Evolutionary conservation across 2,113 vertebrate genomes (phyloP).

Genomic region (Tympanuchus pallidicinctus): DNA sequence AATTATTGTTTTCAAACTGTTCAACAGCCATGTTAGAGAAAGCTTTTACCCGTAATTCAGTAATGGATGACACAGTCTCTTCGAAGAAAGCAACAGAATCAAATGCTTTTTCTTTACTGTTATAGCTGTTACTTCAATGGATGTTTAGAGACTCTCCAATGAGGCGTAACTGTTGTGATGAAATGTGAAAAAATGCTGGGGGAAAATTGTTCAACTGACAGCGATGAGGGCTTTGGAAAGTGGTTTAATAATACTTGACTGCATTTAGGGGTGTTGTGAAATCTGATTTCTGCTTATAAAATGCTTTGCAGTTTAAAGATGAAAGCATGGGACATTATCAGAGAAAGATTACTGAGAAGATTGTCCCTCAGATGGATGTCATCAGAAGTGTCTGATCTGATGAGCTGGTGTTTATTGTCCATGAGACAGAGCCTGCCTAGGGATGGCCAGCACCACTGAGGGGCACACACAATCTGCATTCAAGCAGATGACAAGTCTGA

Average conservation of each 20-base stretch:
- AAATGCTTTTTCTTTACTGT: neutral
- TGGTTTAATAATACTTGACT: neutral
- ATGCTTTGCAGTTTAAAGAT: neutral
- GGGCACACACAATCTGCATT: neutral
- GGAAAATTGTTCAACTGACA: neutral
- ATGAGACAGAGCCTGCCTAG: neutral
- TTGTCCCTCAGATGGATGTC: neutral
- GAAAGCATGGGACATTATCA: neutral
- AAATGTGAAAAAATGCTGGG: neutral
- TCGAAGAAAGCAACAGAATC: neutral
- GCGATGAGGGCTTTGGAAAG: neutral
- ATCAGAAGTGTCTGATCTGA: neutral
- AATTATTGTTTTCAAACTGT: neutral
- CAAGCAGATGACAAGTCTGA: neutral
- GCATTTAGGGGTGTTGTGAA: neutral
- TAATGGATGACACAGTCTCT: neutral
- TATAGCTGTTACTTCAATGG: neutral
- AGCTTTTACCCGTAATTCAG: neutral
- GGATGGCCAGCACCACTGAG: neutral
- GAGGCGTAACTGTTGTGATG: neutral
- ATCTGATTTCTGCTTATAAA: neutral
- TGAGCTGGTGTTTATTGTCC: neutral
- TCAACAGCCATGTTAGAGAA: neutral
- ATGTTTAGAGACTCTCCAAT: neutral
- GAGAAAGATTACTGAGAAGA: neutral